Evolutionary conservation across 2,888 invertebrate genomes (phyloP).

Genomic region (Nephrotoma flavescens): DNA sequence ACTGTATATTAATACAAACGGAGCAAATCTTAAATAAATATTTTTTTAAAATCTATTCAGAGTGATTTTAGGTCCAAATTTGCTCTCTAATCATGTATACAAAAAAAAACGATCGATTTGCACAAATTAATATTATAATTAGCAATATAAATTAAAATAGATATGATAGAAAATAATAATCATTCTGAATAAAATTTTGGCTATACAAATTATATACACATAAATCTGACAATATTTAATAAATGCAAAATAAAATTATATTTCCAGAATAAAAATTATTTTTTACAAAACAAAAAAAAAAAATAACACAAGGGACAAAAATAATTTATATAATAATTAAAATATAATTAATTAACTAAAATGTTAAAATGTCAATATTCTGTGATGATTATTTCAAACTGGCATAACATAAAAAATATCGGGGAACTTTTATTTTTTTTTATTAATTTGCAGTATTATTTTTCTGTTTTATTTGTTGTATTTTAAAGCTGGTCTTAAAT

Average conservation of each 20-base stretch:
- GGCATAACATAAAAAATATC: neutral
- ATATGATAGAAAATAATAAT: neutral
- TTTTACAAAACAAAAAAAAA: neutral
- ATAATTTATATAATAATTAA: neutral
- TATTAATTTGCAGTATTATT: neutral
- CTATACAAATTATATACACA: neutral
- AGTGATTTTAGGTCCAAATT: neutral
- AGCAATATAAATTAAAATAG: neutral
- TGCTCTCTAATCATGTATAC: neutral
- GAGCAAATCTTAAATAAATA: neutral
- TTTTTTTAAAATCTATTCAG: neutral
- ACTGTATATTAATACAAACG: neutral
- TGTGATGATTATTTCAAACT: neutral
- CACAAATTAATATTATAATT: neutral
- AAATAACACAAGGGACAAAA: neutral
- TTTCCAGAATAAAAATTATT: neutral
- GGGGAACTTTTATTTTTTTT: neutral
- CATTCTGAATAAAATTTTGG: neutral
- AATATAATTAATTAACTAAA: neutral
- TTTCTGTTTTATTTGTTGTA: neutral
- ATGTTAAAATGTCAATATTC: neutral
- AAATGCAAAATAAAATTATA: neutral
- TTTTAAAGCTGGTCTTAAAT: neutral
- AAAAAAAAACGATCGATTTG: neutral
- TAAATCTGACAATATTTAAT: neutral